Base-by-base conservation (phyloP, 92 coral and sea anemone species). In the Plumapathes pennacea region DNA sequence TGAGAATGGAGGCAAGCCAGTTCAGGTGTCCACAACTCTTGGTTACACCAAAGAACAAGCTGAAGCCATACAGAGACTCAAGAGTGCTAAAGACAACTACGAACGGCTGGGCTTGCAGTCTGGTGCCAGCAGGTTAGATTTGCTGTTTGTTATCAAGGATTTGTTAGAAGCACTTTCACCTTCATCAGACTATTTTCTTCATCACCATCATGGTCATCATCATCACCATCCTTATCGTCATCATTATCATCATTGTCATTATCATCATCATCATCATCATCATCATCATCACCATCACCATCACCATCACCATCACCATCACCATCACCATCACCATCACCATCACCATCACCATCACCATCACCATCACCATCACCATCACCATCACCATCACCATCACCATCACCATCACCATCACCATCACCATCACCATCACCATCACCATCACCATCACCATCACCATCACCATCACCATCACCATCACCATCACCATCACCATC, bases 1-100 rank as follows among this genome's bases (percentile, higher is more conserved):
- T 9, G 96, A 88, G 69, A 92, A 71, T 50, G 98, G 98, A 21
- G 96, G 91, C 14, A 62, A 76, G 64, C 94, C 98, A 17, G 76
- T 71, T 1, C 55, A 77, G 51, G 54, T 88, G 4, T 41, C 92
- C 33, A 82, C 89, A 4, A 84, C 78, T n/a, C 63, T 92, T 22
- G 98, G 98, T 19, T 92, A 92, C 48, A 84, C 91, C 38, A 92
- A 88, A 52, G 98, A 92, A 64, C 98, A 92, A 28, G 95, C 96
- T 0, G 98, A 84, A 39, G 92, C 85, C 6, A 88, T 92, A 11
- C 96, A 92, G 32, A 73, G 86, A 65, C 71, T 92, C 26, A 77
- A 67, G 56, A 84, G 50, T 37, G 94, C 96, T 10, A 92, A 92
- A 52, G 98, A 86, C 54, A 86, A 92, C 50, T 92, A 72, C 36